Base-by-base conservation (phyloP, 2,113 vertebrate species). In the Corynorhinus townsendii region DNA sequence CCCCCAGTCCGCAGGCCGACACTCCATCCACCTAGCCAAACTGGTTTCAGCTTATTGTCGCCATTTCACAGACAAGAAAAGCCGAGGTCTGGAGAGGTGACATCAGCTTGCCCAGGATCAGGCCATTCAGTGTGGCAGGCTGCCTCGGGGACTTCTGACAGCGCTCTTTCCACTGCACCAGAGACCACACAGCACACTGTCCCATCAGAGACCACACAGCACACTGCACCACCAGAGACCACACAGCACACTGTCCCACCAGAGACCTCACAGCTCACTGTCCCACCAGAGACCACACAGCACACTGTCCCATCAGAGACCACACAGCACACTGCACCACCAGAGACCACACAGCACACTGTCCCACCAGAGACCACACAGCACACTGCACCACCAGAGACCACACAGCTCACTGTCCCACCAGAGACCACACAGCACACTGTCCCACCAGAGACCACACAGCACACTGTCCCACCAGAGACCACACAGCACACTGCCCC, bases 161-260 rank as follows among this genome's bases (percentile, higher is more conserved):
- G 38, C 49, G 20, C 38, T 62, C 64, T 52, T 56, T 66, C 35
- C 24, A 33, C 24, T 1, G 6, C 28, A 38, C 33, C 52, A 64
- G 45, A 43, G 30, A 24, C 38, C 2, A 33, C 28, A 69, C 33
- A 11, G 33, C 20, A 33, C 5, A 3, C 6, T 9, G 56, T 30
- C 49, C 73, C 4, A 2, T n/a, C n/a, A n/a, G n/a, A n/a, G n/a
- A n/a, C n/a, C n/a, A n/a, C 28, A 69, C 33, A 11, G 33, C 20
- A 33, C 5, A 3, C 6, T 9, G 56, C n/a, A 43, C 73, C 4
- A 2, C 0, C n/a, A n/a, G n/a, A n/a, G n/a, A n/a, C n/a, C n/a
- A n/a, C 28, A 69, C 33, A 11, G 33, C 20, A 33, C 5, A 3
- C 6, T 9, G 56, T 30, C 49, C 73, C 4, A 2, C 0, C n/a